These are phyloP conservation scores for Leucania comma DNA, from an alignment of 2,888 invertebrate species.

Conservation along the genomic window DNA sequence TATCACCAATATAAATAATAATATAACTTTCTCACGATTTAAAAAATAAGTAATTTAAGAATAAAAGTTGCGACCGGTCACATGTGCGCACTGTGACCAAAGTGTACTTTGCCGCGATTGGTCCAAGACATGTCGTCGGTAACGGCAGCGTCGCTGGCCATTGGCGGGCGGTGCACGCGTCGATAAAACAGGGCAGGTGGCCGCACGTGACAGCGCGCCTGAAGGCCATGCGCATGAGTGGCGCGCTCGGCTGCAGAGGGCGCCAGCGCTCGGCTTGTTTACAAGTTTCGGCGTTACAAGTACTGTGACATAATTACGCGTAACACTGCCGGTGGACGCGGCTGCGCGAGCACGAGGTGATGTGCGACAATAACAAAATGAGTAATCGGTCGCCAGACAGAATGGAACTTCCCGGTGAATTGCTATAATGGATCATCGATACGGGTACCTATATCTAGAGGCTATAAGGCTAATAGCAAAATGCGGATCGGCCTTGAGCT, in stretches of 20 bases:
- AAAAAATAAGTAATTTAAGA: slow-evolving; percentile 55
- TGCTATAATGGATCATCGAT: slow-evolving; percentile 15
- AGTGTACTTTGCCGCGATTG: slow-evolving; percentile 78
- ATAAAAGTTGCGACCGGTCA: slow-evolving; percentile 76
- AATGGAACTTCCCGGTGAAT: slow-evolving; percentile 22
- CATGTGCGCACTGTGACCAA: slow-evolving; percentile 83
- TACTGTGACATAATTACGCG: slow-evolving; percentile 82
- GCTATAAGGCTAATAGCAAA: slow-evolving; percentile 3
- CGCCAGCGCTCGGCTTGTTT: slow-evolving; percentile 76
- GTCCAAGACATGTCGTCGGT: slow-evolving; percentile 70
- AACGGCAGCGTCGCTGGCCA: slow-evolving; percentile 65
- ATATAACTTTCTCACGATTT: slow-evolving; percentile 55
- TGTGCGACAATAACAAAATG: slow-evolving; percentile 64
- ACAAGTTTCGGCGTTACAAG: slow-evolving; percentile 69
- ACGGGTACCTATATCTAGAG: not conserved
- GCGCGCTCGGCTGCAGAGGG: slow-evolving; percentile 71
- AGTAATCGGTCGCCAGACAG: slow-evolving; percentile 49
- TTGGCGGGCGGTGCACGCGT: slow-evolving; percentile 71
- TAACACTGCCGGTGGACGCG: slow-evolving; percentile 67
- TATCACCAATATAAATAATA: slow-evolving; percentile 49
- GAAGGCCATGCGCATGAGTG: slow-evolving; percentile 63
- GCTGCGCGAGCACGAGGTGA: slow-evolving; percentile 41
- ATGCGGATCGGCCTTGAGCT: slow-evolving; percentile 45
- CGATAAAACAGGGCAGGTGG: slow-evolving; percentile 72
- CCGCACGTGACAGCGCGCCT: slow-evolving; percentile 79